phyloP scores from a whole-genome alignment of 2,113 vertebrate species.

The Leuciscus idus region DNA sequence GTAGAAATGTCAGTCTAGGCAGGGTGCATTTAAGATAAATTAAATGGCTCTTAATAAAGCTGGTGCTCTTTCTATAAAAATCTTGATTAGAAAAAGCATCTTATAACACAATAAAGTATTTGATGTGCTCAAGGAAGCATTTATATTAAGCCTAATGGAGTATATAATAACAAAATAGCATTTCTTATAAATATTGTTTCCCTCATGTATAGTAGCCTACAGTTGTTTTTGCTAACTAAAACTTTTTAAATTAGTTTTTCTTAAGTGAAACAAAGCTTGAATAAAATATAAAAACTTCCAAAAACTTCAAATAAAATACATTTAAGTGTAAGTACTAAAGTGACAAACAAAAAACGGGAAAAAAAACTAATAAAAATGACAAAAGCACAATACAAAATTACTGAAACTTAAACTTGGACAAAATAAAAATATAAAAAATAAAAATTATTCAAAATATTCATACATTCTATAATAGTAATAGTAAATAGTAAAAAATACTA shows the following conservation, averaged over 20 bases:
- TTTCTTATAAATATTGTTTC: background rate
- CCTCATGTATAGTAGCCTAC: background rate
- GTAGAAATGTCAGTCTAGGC: constrained; percentile 21
- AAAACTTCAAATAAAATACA: too few relatives aligned
- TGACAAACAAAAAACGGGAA: background rate
- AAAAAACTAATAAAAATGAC: background rate
- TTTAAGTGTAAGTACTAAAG: background rate
- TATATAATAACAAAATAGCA: background rate
- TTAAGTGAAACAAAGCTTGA: background rate
- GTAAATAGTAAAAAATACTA: too few relatives aligned
- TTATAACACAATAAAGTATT: constrained; percentile 34
- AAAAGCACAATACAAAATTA: background rate
- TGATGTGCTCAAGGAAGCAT: background rate
- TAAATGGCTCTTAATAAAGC: constrained; percentile 1
- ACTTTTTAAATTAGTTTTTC: background rate
- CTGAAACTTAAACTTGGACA: background rate
- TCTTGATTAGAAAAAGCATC: constrained; percentile 27
- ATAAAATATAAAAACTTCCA: background rate
- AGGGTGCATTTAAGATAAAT: constrained; percentile 30
- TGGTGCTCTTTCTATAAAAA: constrained; percentile 2
- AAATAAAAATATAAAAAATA: background rate
- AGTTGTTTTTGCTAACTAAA: too few relatives aligned
- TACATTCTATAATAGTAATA: too few relatives aligned
- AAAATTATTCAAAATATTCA: too few relatives aligned
- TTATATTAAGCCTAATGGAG: background rate